These are phyloP conservation scores for Helicoverpa armigera DNA, from an alignment of 1,140 invertebrate genomes.

Conservation along the genomic window DNA sequence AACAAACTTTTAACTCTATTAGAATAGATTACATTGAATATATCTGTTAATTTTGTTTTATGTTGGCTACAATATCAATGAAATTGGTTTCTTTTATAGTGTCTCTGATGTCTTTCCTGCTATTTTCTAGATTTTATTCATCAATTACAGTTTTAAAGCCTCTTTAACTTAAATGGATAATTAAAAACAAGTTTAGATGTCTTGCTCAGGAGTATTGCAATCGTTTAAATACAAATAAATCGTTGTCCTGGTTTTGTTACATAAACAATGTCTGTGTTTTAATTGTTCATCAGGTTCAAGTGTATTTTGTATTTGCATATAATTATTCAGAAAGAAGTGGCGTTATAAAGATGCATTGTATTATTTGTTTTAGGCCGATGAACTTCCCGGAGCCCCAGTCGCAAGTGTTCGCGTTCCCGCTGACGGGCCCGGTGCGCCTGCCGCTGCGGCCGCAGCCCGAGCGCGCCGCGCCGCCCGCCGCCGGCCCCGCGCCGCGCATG, in stretches of 20 bases:
- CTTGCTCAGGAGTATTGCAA: neutral
- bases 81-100: neutral
- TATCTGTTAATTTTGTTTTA: no score
- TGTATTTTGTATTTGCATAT: no score
- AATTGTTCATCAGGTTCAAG: no score
- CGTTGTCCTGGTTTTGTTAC: neutral
- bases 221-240: neutral
- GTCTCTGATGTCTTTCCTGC: neutral
- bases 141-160: neutral
- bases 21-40: no score
- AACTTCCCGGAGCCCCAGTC: slow-evolving; percentile 80
- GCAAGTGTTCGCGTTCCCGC: slow-evolving; percentile 81
- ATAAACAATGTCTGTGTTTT: neutral
- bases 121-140: slow-evolving; percentile 2
- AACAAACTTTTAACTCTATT: no score
- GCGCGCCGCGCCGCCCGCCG: slow-evolving; percentile 52
- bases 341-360: neutral
- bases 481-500: slow-evolving; percentile 50
- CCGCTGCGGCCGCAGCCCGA: slow-evolving; percentile 75
- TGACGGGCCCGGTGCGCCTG: slow-evolving; percentile 76
- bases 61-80: no score
- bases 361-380: slow-evolving; percentile 66
- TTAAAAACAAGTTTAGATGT: neutral
- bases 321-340: no score
- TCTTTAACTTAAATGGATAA: slow-evolving; percentile 3